Base-by-base conservation (phyloP, 2,888 invertebrate genomes). In the Didymodactylos carnosus region DNA sequence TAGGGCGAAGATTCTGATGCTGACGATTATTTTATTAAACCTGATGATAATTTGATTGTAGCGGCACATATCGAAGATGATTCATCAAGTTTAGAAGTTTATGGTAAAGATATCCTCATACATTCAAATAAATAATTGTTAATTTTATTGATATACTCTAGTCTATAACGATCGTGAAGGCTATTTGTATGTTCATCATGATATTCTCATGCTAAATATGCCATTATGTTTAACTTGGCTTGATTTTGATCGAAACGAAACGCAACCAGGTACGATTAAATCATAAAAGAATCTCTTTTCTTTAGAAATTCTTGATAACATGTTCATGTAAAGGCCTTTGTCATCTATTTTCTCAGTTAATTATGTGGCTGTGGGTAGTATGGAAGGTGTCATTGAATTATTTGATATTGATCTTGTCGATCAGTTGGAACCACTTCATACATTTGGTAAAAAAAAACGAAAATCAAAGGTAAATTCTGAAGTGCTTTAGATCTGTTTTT, bases 371-470 rank as follows among this genome's bases (percentile, higher is more conserved):
- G 87, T 95, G 75, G 95, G 94, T 16, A 89, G 89, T 43, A 94
- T 97, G 92, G 89, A 89, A 76, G 90, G 93, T 0, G 87, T 90
- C 53, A 94, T 97, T 75, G 90, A 92, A 79, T 88, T 97, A n/a
- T 98, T 95, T 94, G 94, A 97, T 84, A 84, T 97, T 62, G 95
- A 97, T 84, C 87, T 97, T 75, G 89, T 94, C 77, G 92, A 95
- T 81, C 89, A 89, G 75, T 85, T 94, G 51, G 92, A 93, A 80
- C 93, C 97, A 19, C 10, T 62, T 10, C 25, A 62, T 35, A 62
- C 62, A 19, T 62, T 62, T 35, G 62, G 35, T 35, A 35, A 35
- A 10, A 62, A n/a, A n/a, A n/a, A n/a, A n/a, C n/a, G n/a, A n/a
- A n/a, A n/a, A 53, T 70, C 40, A 2, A 62, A 62, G n/a, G 35